Base-by-base conservation (phyloP, 2,888 invertebrate species). In the Aphodius granarius region DNA sequence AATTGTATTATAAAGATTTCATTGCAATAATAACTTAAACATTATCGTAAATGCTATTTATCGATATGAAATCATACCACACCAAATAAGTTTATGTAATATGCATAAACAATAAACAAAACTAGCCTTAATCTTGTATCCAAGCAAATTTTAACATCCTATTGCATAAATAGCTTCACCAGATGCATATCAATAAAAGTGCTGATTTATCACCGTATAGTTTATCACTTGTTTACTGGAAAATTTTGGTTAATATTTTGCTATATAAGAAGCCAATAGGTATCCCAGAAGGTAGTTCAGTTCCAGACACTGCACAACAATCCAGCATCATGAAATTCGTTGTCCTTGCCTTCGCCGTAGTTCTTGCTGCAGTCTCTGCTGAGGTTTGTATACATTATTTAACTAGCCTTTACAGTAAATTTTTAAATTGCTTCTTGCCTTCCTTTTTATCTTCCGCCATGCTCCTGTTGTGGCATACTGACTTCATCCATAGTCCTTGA, bases 281-380 rank as follows among this genome's bases (percentile, higher is more conserved):
- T 16, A 20, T n/a, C 6, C 19, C 68, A 68, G 18, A 19, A 68
- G 22, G 43, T 43, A 43, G 43, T 43, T 43, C 43, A 43, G 43
- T 43, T 43, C 22, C 68, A 68, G 20, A 68, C 22, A 20, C 22
- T 68, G 68, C 22, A 19, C 68, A 68, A 9, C 19, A 68, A 68
- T 20, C 68, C 20, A 68, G 19, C 66, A 68, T 21, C 9, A 68
- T 68, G 68, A 68, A 68, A 68, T 68, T 68, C 68, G 20, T 13
- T 9, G 43, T 68, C 68, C 15, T 68, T 21, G 68, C 68, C 13
- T 68, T 68, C 21, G 68, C 68, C 20, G 5, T 68, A 20, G 21
- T 68, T 21, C 21, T 68, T n/a, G 68, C 22, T 68, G 20, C 68
- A 20, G 68, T 22, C 16, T 68, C 68, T n/a, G 68, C 22, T 43